Base-by-base conservation (phyloP, 2,113 vertebrate species). In the Caranx ignobilis region DNA sequence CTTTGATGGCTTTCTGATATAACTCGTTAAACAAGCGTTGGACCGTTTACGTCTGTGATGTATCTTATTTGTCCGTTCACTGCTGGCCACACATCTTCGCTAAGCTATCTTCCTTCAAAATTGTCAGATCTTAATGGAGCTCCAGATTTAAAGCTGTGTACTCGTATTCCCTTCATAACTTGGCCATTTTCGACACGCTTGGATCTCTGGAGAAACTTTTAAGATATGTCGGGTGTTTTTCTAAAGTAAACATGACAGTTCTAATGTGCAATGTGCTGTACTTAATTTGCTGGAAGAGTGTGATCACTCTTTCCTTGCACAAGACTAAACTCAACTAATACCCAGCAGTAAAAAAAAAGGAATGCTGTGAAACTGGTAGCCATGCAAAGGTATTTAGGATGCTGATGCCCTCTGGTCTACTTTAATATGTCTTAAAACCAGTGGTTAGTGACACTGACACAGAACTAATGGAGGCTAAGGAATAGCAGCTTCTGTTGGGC, bases 1-100 rank as follows among this genome's bases (percentile, higher is more conserved):
- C 83, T 88, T 84, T 91, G 86, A 93, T 88, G 88, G 83, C 73
- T 85, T 83, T 74, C 74, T 91, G 88, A 88, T 89, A 86, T 79
- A 90, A 81, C 79, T 90, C 70, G 82, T 94, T 94, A 94, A 89
- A 91, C 50, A 66, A 81, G 87, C 69, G 10, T 26, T 61, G 87
- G 89, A 84, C 71, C 81, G 13, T 89, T 94, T 91, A 79, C 83
- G 75, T 85, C 84, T 80, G 74, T 88, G 67, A 91, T 87, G 81
- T 87, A 70, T 77, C 81, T 87, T 89, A 90, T 93, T 89, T 88
- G 90, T 90, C 82, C 54, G 9, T 80, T 80, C 62, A 63, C 75
- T 65, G n/a, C 78, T 64, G n/a, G 82, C 90, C 82, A 89, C 83
- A 52, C 72, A 63, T 79, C 75, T 74, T 84, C 16, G 4, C 62